These are phyloP conservation scores for Incurvaria masculella DNA, from an alignment of 2,888 invertebrate genomes.

Conservation along the genomic window DNA sequence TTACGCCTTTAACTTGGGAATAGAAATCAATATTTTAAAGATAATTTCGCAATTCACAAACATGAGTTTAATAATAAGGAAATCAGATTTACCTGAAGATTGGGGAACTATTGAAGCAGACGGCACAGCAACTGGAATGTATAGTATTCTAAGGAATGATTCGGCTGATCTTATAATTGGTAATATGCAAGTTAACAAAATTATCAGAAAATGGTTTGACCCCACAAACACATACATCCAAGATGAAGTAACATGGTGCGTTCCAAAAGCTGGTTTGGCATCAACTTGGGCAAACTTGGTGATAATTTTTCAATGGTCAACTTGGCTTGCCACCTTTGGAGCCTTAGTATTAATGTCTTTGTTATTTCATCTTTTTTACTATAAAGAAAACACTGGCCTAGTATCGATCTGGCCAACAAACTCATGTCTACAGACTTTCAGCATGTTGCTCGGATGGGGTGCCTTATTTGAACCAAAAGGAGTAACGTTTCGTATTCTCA, in stretches of 20 bases:
- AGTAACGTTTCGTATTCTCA: slow-evolving; percentile 38
- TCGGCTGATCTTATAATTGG: slow-evolving; percentile 41
- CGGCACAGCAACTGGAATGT: slow-evolving; percentile 41
- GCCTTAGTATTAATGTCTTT: slow-evolving; percentile 36
- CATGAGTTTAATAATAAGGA: slow-evolving; percentile 38
- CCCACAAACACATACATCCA: slow-evolving; percentile 47
- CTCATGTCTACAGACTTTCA: slow-evolving; percentile 43
- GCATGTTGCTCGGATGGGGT: slow-evolving; percentile 49
- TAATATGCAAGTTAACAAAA: slow-evolving; percentile 45
- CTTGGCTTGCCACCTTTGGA: slow-evolving; percentile 39
- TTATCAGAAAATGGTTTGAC: slow-evolving; percentile 42
- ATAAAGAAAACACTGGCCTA: slow-evolving; percentile 28
- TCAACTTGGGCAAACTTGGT: slow-evolving; percentile 47
- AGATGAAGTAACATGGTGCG: slow-evolving; percentile 51
- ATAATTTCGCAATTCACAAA: slow-evolving; percentile 46
- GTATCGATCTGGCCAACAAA: slow-evolving; percentile 46
- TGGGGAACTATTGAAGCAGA: slow-evolving; percentile 37
- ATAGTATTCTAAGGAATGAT: slow-evolving; percentile 30
- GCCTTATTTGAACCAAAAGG: slow-evolving; percentile 38
- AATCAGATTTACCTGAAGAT: slow-evolving; percentile 36
- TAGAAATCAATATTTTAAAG: slow-evolving; percentile 45
- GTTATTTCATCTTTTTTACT: slow-evolving; percentile 38
- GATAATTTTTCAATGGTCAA: slow-evolving; percentile 47
- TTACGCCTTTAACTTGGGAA: slow-evolving; percentile 38
- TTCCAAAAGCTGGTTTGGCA: slow-evolving; percentile 39